Conservation (phyloP, 2,888 invertebrate species). For the Timema podura region DNA sequence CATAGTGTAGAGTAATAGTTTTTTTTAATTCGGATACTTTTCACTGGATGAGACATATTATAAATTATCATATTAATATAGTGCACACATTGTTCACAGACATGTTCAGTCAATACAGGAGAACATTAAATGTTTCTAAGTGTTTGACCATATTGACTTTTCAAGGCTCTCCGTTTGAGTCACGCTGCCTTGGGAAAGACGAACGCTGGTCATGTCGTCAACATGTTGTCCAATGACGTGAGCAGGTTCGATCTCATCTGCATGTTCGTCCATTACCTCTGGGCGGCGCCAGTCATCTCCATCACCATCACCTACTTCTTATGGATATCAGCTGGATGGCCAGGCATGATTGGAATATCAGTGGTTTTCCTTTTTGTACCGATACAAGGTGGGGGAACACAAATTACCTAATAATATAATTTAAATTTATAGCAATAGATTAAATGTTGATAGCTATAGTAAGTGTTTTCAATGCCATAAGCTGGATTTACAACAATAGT, state of each 20-base stretch:
- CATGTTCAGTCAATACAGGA: too few species aligned
- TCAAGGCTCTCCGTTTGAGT: constrained; percentile 50
- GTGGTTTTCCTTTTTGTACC: constrained; percentile 46
- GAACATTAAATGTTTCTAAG: not conserved
- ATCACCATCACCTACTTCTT: constrained; percentile 59
- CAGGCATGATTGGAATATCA: constrained; percentile 58
- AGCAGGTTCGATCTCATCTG: constrained; percentile 51
- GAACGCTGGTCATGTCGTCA: constrained; percentile 54
- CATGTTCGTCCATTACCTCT: constrained; percentile 50
- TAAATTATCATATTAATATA: too few species aligned
- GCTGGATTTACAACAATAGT: too few species aligned
- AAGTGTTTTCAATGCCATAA: too few species aligned
- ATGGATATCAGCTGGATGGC: constrained; percentile 52
- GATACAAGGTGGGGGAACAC: constrained; percentile 33
- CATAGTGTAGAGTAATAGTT: too few species aligned
- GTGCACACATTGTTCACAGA: too few species aligned
- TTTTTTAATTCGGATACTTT: too few species aligned
- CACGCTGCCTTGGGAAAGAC: constrained; percentile 57
- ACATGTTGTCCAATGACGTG: constrained; percentile 56
- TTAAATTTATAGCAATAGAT: not conserved
- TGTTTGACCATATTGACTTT: not conserved
- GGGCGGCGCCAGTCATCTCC: constrained; percentile 56
- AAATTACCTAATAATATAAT: not conserved
- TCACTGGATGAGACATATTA: too few species aligned
- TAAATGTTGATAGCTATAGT: too few species aligned